These are phyloP conservation scores for Oenanthe oenanthe DNA, from an alignment of 2,113 vertebrate species.

Conservation along the genomic window DNA sequence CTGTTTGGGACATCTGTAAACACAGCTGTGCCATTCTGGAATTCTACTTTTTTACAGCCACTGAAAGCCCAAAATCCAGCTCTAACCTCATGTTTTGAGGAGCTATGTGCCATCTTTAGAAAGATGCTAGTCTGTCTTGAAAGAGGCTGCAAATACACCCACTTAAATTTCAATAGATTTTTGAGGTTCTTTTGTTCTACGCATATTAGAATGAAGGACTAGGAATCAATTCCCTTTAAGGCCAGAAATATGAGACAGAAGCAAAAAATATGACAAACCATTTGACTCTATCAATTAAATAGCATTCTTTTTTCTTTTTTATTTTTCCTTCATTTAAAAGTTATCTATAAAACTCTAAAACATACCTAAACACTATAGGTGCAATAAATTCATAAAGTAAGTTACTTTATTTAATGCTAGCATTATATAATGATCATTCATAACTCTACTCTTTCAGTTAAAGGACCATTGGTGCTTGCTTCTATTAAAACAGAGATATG, in stretches of 20 bases:
- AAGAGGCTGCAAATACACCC: slow-evolving; percentile 16
- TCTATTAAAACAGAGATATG: background rate
- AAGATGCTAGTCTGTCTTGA: background rate
- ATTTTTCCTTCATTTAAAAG: background rate
- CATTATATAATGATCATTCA: background rate
- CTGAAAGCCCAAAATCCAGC: background rate
- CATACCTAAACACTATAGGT: background rate
- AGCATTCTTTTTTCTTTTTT: background rate
- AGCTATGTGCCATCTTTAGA: slow-evolving; percentile 15
- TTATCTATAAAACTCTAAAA: background rate
- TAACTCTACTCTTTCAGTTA: background rate
- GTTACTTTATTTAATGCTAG: background rate
- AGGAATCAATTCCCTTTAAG: slow-evolving; percentile 15
- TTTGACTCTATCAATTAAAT: background rate
- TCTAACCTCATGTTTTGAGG: background rate
- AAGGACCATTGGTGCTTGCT: background rate
- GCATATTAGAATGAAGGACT: background rate
- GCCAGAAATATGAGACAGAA: background rate
- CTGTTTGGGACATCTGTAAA: background rate
- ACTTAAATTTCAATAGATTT: slow-evolving; percentile 33
- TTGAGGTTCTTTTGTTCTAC: slow-evolving; percentile 16
- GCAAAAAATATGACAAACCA: background rate
- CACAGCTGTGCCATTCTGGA: slow-evolving; percentile 43
- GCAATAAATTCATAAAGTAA: background rate
- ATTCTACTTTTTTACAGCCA: background rate